Base-by-base conservation (phyloP, 2,888 invertebrate genomes). In the Ectemnius continuus region DNA sequence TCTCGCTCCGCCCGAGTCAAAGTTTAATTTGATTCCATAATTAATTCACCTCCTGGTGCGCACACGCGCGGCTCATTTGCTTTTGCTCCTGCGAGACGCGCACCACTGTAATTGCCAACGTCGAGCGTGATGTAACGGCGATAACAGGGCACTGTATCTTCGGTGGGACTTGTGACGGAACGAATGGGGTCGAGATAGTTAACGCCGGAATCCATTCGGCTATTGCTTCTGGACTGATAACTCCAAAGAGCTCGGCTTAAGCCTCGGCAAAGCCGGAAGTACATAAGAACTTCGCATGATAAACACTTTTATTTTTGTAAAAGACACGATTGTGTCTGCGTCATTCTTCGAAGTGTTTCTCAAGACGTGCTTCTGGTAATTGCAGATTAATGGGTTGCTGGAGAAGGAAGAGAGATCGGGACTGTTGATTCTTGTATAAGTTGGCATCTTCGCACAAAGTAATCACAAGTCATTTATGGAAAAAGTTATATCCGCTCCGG, bases 41-140 rank as follows among this genome's bases (percentile, higher is more conserved):
- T 76, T 75, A 67, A 62, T 67, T 67, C 63, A 28, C 20, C 63
- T 67, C 65, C 60, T 67, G 56, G 61, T 18, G 56, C 26, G 20
- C 16, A 5, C 11, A 20, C 2, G n/a, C 36, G 18, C 47, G 23
- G n/a, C 45, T 16, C 26, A 20, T 4, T 52, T 60, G 26, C 28
- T 60, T 57, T 61, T 61, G 61, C 8, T 56, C 59, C 28, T 60
- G 23, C 47, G 13, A 13, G 56, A 48, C 11, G 13, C 47, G 20
- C 20, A n/a, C 8, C 14, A 23, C 8, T 36, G 36, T 52, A 52
- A 14, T 52, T 52, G 52, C 52, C 52, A 14, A 11, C 5, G 16
- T 14, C 52, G 52, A 52, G n/a, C 5, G n/a, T 52, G 52, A 52
- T 52, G 52, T 16, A 52, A 52, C 52, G 52, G 52, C 6, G 52